Conservation (phyloP, 2,888 invertebrate genomes). For the Epistrophe grossulariae region DNA sequence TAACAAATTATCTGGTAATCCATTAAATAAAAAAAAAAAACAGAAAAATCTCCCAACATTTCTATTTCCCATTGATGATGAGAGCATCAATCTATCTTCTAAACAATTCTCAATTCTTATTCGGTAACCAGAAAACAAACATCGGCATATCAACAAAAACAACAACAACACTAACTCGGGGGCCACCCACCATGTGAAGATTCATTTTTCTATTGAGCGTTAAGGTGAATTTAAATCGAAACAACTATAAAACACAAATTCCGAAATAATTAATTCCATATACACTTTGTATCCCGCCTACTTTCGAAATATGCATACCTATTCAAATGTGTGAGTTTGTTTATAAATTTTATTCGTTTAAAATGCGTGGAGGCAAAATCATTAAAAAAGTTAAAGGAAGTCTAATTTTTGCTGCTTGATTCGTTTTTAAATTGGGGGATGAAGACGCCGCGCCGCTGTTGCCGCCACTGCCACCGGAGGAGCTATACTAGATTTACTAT, state of each 20-base stretch:
- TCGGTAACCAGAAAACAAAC: conserved; percentile 75
- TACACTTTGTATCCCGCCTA: conserved; percentile 62
- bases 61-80: conserved; percentile 64
- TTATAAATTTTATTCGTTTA: conserved; percentile 35
- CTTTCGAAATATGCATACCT: conserved; percentile 53
- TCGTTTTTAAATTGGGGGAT: conserved; percentile 34
- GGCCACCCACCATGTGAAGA: conserved; percentile 65
- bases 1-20: conserved; percentile 70
- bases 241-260: conserved; percentile 61
- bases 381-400: conserved; percentile 43
- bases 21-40: conserved; percentile 51
- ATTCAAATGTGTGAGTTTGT: conserved; percentile 30
- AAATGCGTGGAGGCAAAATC: conserved; percentile 50
- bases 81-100: conserved; percentile 57
- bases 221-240: conserved; percentile 68
- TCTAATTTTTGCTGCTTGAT: conserved; percentile 14
- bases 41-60: conserved; percentile 42
- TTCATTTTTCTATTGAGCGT: conserved; percentile 36
- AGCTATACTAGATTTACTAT: background rate
- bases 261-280: conserved; percentile 71
- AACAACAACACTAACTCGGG: conserved; percentile 57
- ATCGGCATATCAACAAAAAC: conserved; percentile 60
- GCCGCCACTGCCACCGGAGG: background rate
- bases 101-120: conserved; percentile 71
- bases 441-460: background rate